Percentiles rank a stretch among this genome's conserved stretches.
These are phyloP conservation scores for Macrochelys suwanniensis DNA, from an alignment of 2,797 vertebrate species.

Conservation along the genomic window DNA sequence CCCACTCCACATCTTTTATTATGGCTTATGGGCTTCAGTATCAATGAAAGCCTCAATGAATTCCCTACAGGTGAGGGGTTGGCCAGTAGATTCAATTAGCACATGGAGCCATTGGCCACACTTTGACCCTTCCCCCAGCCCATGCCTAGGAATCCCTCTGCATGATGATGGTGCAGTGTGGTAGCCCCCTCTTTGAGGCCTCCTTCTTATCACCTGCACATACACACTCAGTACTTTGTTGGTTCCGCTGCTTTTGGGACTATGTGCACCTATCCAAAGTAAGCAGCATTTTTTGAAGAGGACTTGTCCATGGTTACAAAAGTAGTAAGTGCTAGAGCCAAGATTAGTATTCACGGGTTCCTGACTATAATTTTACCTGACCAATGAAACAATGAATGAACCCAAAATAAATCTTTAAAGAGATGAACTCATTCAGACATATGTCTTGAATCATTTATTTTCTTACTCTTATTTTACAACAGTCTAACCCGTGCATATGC, in stretches of 20 bases:
- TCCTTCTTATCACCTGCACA: fast-evolving
- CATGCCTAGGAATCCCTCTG: background rate
- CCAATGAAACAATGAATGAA: background rate
- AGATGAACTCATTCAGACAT: background rate
- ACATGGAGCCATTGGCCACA: background rate
- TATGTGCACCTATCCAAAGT: background rate
- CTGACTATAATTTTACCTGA: background rate
- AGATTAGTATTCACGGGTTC: background rate
- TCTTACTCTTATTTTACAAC: background rate
- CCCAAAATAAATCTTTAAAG: background rate
- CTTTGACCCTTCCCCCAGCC: background rate
- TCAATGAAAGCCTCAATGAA: background rate
- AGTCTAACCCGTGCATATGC: background rate
- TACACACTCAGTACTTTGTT: background rate
- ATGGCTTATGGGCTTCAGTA: background rate
- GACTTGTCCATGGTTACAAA: background rate
- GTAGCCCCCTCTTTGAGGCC: background rate
- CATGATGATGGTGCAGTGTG: background rate
- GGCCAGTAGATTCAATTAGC: background rate
- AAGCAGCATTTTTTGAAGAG: background rate
- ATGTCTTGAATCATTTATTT: background rate
- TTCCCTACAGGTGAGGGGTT: background rate
- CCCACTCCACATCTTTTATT: background rate
- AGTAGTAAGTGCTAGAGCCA: background rate
- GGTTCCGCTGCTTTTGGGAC: background rate